Evolutionary conservation across 2,888 invertebrate genomes (phyloP).

Genomic region (Mythimna ferrago): DNA sequence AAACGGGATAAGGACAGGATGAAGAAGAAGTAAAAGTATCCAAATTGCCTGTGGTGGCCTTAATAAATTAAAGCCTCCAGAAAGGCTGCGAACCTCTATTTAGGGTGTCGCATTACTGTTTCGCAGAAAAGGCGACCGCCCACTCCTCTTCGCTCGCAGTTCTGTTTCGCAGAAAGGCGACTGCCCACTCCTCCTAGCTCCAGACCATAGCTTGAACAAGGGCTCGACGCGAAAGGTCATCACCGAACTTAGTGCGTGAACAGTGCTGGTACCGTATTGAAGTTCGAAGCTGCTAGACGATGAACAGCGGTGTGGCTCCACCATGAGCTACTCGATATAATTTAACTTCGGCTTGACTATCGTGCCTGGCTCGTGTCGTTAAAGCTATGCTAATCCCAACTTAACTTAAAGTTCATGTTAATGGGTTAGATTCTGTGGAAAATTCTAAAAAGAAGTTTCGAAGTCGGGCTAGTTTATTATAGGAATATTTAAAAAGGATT

Average conservation of each 20-base stretch:
- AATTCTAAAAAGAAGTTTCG: slow-evolving; percentile 55
- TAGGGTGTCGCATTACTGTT: no score
- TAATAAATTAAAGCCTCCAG: neutral
- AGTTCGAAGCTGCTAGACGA: neutral
- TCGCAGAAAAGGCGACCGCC: no score
- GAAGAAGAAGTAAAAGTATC: no score
- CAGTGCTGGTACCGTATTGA: neutral
- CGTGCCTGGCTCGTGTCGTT: slow-evolving; percentile 39
- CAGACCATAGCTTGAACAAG: no score
- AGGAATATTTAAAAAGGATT: slow-evolving; percentile 36
- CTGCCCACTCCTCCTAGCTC: no score
- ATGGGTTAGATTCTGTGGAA: slow-evolving; percentile 55
- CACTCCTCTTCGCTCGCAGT: neutral
- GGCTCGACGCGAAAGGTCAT: no score
- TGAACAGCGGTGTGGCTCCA: neutral
- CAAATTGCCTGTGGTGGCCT: no score
- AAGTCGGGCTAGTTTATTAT: slow-evolving; percentile 42
- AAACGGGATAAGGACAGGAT: no score
- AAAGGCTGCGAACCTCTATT: no score
- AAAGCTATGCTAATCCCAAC: slow-evolving; percentile 57
- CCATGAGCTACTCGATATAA: slow-evolving; percentile 30
- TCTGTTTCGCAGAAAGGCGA: no score
- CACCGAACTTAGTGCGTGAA: no score
- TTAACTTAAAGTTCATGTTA: slow-evolving; percentile 58
- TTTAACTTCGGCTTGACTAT: slow-evolving; percentile 54